phyloP scores from a whole-genome alignment of 2,888 invertebrate genomes.

The Agrenia bidenticulata region DNA sequence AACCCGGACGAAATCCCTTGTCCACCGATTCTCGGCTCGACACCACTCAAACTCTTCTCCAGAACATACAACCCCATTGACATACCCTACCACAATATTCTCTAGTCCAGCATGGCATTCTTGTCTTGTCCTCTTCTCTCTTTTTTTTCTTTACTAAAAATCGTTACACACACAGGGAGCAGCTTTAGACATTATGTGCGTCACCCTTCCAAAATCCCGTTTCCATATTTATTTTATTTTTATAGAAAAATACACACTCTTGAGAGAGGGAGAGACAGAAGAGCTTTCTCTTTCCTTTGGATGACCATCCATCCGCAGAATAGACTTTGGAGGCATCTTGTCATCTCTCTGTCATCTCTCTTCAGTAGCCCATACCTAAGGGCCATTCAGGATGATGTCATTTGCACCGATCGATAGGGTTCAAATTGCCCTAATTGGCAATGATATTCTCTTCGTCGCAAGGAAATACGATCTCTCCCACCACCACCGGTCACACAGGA shows the following conservation, averaged over 20 bases:
- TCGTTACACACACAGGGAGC: constrained; percentile 23
- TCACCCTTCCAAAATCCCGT: constrained; percentile 15
- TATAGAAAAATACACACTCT: background rate
- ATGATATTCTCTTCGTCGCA: constrained; percentile 6
- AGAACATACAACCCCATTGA: constrained; percentile 30
- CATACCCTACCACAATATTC: constrained; percentile 41
- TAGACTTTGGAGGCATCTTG: background rate
- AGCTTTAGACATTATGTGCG: constrained; percentile 12
- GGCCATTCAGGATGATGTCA: constrained; percentile 25
- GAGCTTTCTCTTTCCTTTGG: no score
- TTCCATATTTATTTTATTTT: background rate
- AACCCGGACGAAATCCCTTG: background rate
- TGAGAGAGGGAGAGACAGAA: no score
- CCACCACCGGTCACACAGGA: constrained; percentile 1
- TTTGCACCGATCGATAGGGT: constrained; percentile 28
- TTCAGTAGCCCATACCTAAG: constrained; percentile 11
- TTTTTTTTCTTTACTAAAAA: constrained; percentile 22
- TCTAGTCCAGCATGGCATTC: background rate
- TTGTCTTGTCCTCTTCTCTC: background rate
- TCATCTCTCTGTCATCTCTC: background rate
- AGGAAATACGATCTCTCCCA: background rate
- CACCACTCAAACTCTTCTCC: constrained; percentile 17
- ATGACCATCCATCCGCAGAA: no score
- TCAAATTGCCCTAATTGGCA: constrained; percentile 25
- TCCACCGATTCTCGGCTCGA: constrained; percentile 26